Evolutionary conservation across 2,888 invertebrate genomes (phyloP).

Genomic region (Xestoiulus laeticollis): DNA sequence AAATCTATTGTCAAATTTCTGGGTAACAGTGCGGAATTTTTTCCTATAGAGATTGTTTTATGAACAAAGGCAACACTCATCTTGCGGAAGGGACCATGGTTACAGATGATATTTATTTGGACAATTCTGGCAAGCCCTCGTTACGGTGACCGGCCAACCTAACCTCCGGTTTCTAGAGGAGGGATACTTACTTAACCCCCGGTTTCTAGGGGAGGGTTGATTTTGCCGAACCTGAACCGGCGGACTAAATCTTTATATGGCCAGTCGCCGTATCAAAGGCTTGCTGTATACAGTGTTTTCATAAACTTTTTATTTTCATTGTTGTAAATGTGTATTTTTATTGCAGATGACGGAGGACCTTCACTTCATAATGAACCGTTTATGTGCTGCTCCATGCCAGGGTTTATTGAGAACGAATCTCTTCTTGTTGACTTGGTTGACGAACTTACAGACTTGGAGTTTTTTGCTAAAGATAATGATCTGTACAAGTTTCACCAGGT

Average conservation of each 20-base stretch:
- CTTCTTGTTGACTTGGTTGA: conserved; percentile 61
- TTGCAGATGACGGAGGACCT: background rate
- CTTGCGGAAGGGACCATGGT: too few species aligned
- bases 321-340: background rate
- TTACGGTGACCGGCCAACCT: too few species aligned
- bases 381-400: conserved; percentile 45
- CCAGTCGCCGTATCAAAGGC: background rate
- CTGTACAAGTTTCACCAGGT: conserved; percentile 85
- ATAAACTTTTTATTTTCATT: background rate
- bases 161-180: too few species aligned
- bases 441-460: conserved; percentile 68
- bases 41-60: too few species aligned
- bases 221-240: too few species aligned
- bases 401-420: conserved; percentile 54
- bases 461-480: conserved; percentile 83
- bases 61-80: too few species aligned
- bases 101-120: too few species aligned
- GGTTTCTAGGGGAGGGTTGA: too few species aligned
- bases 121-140: too few species aligned
- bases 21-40: too few species aligned
- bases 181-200: too few species aligned
- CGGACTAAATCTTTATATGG: background rate
- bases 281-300: background rate
- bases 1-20: too few species aligned
- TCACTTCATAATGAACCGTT: conserved; percentile 46